These are phyloP conservation scores for Leptonema lineaticorne DNA, from an alignment of 1,140 invertebrate species.

Conservation along the genomic window DNA sequence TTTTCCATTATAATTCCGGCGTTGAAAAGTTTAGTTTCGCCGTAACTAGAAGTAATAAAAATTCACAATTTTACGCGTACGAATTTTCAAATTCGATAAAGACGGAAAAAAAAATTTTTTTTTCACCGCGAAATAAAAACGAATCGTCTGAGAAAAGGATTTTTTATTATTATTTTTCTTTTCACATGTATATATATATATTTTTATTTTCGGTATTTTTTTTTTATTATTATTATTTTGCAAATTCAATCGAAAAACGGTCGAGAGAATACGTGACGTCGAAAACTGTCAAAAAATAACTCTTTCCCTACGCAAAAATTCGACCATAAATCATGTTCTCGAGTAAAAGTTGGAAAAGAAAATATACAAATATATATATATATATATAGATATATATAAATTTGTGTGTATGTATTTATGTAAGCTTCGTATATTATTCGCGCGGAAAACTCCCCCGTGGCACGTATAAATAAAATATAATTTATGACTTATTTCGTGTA, in stretches of 20 bases:
- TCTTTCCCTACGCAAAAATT: not conserved
- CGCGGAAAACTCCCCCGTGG: not conserved
- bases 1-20: conserved; percentile 26
- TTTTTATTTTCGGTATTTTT: no score
- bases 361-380: not conserved
- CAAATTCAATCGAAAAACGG: no score
- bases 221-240: no score
- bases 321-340: not conserved
- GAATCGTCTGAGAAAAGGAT: no score
- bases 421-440: not conserved
- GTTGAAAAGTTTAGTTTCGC: conserved; percentile 23
- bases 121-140: no score
- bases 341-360: not conserved
- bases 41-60: conserved; percentile 28
- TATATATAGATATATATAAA: no score
- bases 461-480: no score
- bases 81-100: no score
- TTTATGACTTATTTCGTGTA: no score
- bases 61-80: not conserved
- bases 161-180: no score
- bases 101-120: no score
- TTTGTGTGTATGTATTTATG: not conserved
- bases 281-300: conserved; percentile 1
- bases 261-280: not conserved
- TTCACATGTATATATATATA: no score